Percentiles rank a stretch among this genome's conserved stretches.
These are phyloP conservation scores for Sturnira hondurensis DNA, from an alignment of 2,113 vertebrate genomes.

Conservation along the genomic window DNA sequence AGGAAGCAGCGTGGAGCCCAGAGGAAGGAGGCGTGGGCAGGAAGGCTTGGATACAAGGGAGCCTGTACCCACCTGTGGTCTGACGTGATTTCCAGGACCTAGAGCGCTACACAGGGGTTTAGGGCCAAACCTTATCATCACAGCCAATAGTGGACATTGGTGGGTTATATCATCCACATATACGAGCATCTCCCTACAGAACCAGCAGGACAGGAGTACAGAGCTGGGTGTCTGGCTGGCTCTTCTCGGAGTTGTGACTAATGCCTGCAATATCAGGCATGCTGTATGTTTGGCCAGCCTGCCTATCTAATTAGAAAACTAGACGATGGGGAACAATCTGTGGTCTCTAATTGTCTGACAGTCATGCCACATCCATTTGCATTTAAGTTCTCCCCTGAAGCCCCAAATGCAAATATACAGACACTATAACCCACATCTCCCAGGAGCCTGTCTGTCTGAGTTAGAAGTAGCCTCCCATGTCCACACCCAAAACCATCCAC, in stretches of 20 bases:
- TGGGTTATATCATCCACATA: neutral
- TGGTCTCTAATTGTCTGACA: neutral
- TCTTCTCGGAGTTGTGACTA: neutral
- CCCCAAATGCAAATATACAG: neutral
- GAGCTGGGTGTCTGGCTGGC: neutral
- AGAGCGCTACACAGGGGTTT: neutral
- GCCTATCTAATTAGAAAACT: constrained; percentile 18
- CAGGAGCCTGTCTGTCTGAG: neutral
- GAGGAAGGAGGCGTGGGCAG: neutral
- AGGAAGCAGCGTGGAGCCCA: neutral
- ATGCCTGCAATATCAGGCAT: neutral
- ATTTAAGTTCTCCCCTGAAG: neutral
- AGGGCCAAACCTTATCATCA: neutral
- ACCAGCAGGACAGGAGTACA: neutral
- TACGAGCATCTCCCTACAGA: neutral
- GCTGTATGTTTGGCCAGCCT: neutral
- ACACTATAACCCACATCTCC: neutral
- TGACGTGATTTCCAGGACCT: neutral
- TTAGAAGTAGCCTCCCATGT: neutral
- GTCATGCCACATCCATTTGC: neutral
- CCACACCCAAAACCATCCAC: neutral
- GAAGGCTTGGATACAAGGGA: neutral
- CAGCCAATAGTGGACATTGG: neutral
- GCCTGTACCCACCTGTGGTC: no score
- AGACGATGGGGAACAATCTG: neutral